A percentile compares a stretch with the other conserved stretches of the same genome.
phyloP scores from a whole-genome alignment of 2,888 invertebrate genomes.

The Pyrrhosoma nymphula region DNA sequence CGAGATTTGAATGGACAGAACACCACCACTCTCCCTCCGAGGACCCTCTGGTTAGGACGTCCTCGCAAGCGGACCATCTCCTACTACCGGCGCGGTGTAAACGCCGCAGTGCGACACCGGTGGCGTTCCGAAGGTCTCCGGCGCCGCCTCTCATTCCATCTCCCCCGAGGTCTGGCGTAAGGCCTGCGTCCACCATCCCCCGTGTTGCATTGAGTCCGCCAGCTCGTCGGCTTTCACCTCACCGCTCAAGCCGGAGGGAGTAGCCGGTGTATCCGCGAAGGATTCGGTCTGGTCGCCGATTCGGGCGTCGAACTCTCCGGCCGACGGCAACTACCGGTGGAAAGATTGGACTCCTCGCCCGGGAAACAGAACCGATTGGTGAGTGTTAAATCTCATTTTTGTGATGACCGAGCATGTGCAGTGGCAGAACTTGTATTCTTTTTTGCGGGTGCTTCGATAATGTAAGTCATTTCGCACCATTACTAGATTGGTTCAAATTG shows the following conservation, averaged over 20 bases:
- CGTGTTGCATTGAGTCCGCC: background rate
- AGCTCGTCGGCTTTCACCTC: background rate
- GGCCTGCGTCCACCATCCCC: background rate
- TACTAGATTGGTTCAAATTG: too few relatives aligned
- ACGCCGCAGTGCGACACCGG: background rate
- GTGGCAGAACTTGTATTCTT: too few relatives aligned
- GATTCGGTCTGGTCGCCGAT: background rate
- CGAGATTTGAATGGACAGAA: conserved; percentile 1
- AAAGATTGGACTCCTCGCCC: background rate
- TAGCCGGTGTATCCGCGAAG: background rate
- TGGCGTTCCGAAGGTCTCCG: background rate
- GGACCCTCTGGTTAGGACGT: conserved; percentile 33
- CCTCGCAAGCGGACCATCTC: background rate
- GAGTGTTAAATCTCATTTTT: background rate
- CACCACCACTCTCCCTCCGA: background rate
- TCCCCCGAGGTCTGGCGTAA: too few relatives aligned
- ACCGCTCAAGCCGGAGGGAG: background rate
- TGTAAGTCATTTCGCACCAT: too few relatives aligned
- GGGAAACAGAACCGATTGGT: background rate
- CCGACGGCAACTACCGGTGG: background rate
- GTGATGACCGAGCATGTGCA: background rate
- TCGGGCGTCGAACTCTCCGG: conserved; percentile 27
- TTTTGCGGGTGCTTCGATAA: too few relatives aligned
- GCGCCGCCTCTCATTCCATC: background rate
- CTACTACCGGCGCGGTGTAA: background rate